phyloP scores from a whole-genome alignment of 2,797 vertebrate species.

The Anabacerthia variegaticeps region DNA sequence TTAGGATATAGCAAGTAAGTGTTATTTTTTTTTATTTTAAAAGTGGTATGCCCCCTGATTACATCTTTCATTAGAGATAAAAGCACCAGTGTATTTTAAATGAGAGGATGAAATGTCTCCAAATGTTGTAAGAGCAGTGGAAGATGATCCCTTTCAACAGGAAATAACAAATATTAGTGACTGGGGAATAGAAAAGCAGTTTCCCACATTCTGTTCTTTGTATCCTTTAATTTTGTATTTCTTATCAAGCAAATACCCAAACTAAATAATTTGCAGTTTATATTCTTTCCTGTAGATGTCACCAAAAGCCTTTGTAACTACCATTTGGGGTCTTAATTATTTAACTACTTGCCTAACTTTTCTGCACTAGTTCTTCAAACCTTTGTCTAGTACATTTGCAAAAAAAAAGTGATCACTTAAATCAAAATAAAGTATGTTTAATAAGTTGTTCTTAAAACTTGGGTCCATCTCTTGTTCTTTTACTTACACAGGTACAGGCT shows the following conservation, averaged over 20 bases:
- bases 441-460: not conserved
- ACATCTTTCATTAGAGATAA: not conserved
- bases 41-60: not conserved
- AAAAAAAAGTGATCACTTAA: not conserved
- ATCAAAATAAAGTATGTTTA: not conserved
- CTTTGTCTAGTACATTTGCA: not conserved
- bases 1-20: not conserved
- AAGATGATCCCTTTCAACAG: not conserved
- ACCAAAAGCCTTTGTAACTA: not conserved
- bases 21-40: not conserved
- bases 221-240: not conserved
- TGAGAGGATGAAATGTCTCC: not conserved
- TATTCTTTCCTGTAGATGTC: conserved; percentile 46
- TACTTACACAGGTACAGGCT: not conserved
- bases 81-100: not conserved
- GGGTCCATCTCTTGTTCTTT: not conserved
- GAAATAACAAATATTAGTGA: not conserved
- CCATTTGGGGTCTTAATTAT: not conserved
- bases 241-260: not conserved
- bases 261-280: conserved; percentile 4
- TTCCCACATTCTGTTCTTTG: not conserved
- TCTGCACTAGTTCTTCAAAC: not conserved
- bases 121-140: not conserved
- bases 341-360: not conserved
- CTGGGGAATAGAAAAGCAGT: not conserved